Conservation (phyloP, 2,797 vertebrate genomes). For the Phoxinus dragarum region DNA sequence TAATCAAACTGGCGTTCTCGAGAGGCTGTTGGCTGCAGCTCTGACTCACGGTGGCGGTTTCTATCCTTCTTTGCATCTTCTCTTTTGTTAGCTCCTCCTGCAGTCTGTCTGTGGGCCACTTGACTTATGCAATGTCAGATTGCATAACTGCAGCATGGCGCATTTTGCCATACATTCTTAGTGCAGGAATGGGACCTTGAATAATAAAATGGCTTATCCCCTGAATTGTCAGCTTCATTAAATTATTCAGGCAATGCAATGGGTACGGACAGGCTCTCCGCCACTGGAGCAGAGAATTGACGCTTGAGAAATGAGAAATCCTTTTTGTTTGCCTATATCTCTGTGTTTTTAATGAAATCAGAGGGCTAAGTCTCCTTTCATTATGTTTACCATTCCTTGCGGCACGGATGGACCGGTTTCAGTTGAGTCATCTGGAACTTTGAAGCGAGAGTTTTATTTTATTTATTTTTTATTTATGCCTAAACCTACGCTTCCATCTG, state of each 20-base stretch:
- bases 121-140: constrained; percentile 51
- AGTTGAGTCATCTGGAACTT: constrained; percentile 66
- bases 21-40: not conserved
- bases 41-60: not conserved
- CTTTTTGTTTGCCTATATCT: constrained; percentile 55
- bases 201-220: constrained; percentile 71
- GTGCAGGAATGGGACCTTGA: constrained; percentile 56
- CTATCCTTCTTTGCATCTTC: constrained; percentile 24
- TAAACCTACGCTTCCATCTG: not conserved
- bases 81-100: constrained; percentile 29
- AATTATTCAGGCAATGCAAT: constrained; percentile 72
- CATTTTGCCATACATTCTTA: constrained; percentile 57
- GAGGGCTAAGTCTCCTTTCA: constrained; percentile 61
- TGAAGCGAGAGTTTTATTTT: not conserved
- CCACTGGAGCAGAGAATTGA: constrained; percentile 62
- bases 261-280: constrained; percentile 67
- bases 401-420: constrained; percentile 57
- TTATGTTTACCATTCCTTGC: constrained; percentile 63
- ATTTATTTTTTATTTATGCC: constrained; percentile 20
- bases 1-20: not conserved
- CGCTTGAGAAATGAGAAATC: constrained; percentile 65
- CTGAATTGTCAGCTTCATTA: constrained; percentile 65
- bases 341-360: constrained; percentile 68
- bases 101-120: constrained; percentile 37
- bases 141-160: constrained; percentile 50